Evolutionary conservation across 2,797 vertebrate genomes (phyloP), one percentile per base, ranked within the genome.

Genomic region (Sebastes goodei): DNA sequence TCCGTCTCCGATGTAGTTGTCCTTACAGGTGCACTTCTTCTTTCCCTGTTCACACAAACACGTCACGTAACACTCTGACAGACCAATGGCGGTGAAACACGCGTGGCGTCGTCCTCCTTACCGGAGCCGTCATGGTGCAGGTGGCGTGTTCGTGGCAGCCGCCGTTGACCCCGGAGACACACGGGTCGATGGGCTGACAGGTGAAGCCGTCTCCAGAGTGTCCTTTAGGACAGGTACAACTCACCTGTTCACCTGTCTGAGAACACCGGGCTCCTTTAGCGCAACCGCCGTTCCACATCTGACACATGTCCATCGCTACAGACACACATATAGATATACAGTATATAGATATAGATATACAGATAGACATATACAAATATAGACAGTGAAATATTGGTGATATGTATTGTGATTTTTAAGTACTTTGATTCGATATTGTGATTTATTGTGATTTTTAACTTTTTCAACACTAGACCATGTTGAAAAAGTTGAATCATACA

Each of bases 111-210:
- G 7, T 59, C 30, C 97, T 97, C 90, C 97, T 97, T 89, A 99
- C 98, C 25, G 97, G 96, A 52, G 96, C 96, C 0, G 72, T 95
- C 96, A 97, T 96, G 77, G 67, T 97, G 95, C 98, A 99, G 81
- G 73, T 72, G 66, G 98, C 98, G 1, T 99, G 97, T 65, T 99
- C 96, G 0, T 97, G 95, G 85, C 98, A 99, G 42, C 96, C 96
- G 1, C 97, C 97, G 0, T 98, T 98, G 80, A 96, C 93, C 2
- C 94, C 96, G 0, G 94, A 84, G 0, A 91, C 90, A 1, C 98
- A 99, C 33, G 91, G 94, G 91, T 99, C 96, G 15, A 97, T 82
- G 7, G 96, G 96, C 0, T 75, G 88, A 79, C 98, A 99, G 32
- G 74, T 89, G 74, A 79, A 94, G 1, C 98, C 98, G 0, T 99